A percentile compares a stretch with the other conserved stretches of the same genome.
Conservation (phyloP, 2,797 vertebrate genomes). For the Xerus rutilus region DNA sequence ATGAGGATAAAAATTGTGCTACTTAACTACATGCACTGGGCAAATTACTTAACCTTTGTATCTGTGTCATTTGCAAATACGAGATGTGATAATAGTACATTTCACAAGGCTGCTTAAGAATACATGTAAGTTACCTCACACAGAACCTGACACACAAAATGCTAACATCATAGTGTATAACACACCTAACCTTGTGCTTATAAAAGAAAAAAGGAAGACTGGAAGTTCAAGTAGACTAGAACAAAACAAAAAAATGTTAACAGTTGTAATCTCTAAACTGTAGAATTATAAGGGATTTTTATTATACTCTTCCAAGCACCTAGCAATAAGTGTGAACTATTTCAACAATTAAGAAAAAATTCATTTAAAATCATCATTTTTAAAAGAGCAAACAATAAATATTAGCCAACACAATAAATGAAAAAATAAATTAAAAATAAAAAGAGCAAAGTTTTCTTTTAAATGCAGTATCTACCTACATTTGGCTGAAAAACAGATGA, state of each 20-base stretch:
- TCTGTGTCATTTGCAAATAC: conserved; percentile 23
- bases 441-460: conserved; percentile 36
- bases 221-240: conserved; percentile 18
- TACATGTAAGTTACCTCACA: not conserved
- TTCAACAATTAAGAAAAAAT: conserved; percentile 46
- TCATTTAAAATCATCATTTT: conserved; percentile 18
- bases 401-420: no score
- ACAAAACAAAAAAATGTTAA: not conserved
- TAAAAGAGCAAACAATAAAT: not conserved
- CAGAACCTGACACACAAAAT: conserved; percentile 26
- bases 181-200: not conserved
- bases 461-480: conserved; percentile 42
- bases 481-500: conserved; percentile 39
- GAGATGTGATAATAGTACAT: not conserved
- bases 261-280: not conserved
- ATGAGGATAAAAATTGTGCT: not conserved
- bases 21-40: not conserved
- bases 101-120: conserved; percentile 9
- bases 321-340: conserved; percentile 45
- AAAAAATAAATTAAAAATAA: no score
- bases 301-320: conserved; percentile 23
- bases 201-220: conserved; percentile 37
- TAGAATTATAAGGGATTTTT: conserved; percentile 45
- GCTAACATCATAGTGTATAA: not conserved
- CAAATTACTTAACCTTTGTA: conserved; percentile 42